Conservation (phyloP, 2,113 vertebrate species). For the Otus sunia region DNA sequence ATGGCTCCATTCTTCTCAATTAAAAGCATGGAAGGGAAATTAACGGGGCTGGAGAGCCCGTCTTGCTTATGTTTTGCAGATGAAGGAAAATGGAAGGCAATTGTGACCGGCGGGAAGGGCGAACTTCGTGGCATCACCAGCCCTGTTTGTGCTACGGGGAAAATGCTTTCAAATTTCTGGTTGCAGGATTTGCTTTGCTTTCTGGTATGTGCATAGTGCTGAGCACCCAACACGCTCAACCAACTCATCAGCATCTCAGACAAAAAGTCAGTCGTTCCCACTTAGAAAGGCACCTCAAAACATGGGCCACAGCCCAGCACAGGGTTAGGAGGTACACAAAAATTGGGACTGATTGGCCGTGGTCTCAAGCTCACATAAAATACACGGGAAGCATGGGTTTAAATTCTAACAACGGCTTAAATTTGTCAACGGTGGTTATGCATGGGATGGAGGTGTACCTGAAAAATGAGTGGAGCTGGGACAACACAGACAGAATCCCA, state of each 20-base stretch:
- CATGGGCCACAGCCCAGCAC: background rate
- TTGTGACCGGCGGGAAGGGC: slow-evolving; percentile 42
- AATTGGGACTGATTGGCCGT: slow-evolving; percentile 19
- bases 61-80: slow-evolving; percentile 68
- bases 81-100: slow-evolving; percentile 65
- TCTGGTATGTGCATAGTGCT: slow-evolving; percentile 46
- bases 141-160: slow-evolving; percentile 27
- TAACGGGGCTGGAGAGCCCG: slow-evolving; percentile 69
- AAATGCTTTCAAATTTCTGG: slow-evolving; percentile 62
- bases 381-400: slow-evolving; percentile 52
- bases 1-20: slow-evolving; percentile 61
- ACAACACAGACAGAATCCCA: slow-evolving; percentile 28
- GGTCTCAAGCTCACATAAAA: slow-evolving; percentile 55
- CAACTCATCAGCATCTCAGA: background rate
- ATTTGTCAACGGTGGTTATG: slow-evolving; percentile 51
- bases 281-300: background rate
- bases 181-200: slow-evolving; percentile 65
- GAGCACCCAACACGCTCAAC: background rate
- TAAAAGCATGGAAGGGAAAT: slow-evolving; percentile 70
- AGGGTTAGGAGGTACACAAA: slow-evolving; percentile 30
- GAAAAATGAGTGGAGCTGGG: slow-evolving; percentile 59
- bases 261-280: background rate
- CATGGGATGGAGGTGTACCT: slow-evolving; percentile 26
- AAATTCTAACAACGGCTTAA: slow-evolving; percentile 36
- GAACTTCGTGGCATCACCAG: slow-evolving; percentile 43